Evolutionary conservation across 2,113 vertebrate genomes (phyloP).

Genomic region (Aviceda subcristata): DNA sequence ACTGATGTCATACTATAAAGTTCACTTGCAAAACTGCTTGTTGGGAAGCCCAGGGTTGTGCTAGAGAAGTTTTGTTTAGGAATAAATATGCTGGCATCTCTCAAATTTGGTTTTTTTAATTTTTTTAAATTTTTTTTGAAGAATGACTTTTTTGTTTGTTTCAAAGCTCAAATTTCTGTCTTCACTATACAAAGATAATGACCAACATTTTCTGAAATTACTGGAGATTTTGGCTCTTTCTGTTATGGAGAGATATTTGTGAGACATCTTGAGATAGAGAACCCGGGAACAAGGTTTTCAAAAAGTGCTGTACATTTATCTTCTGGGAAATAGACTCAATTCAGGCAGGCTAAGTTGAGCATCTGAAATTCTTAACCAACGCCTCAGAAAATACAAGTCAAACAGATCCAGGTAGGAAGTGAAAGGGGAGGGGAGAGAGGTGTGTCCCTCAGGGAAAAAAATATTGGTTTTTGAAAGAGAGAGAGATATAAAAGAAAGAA

Average conservation of each 20-base stretch:
- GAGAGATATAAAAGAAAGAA: background rate
- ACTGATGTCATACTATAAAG: slow-evolving; percentile 64
- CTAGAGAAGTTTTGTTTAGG: slow-evolving; percentile 29
- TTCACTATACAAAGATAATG: background rate
- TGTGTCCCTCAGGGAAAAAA: background rate
- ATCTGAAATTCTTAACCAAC: background rate
- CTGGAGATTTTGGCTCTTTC: background rate
- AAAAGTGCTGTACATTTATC: background rate
- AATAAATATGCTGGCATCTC: slow-evolving; percentile 13
- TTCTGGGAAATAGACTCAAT: background rate
- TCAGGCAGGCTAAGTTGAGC: background rate
- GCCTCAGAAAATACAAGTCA: background rate
- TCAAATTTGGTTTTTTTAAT: background rate
- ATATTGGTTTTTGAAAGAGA: background rate
- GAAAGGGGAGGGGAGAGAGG: background rate
- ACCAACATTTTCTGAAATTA: background rate
- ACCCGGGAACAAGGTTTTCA: background rate
- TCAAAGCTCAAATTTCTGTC: background rate
- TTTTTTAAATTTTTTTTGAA: background rate
- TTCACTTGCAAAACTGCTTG: slow-evolving; percentile 18
- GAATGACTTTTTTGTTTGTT: background rate
- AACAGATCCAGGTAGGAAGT: background rate
- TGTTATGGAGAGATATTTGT: background rate
- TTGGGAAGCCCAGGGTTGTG: slow-evolving; percentile 15
- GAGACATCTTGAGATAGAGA: background rate